Evolutionary conservation across 2,888 invertebrate genomes (phyloP), one percentile per base, ranked within the genome.

Genomic region (Pseudococcus longispinus): DNA sequence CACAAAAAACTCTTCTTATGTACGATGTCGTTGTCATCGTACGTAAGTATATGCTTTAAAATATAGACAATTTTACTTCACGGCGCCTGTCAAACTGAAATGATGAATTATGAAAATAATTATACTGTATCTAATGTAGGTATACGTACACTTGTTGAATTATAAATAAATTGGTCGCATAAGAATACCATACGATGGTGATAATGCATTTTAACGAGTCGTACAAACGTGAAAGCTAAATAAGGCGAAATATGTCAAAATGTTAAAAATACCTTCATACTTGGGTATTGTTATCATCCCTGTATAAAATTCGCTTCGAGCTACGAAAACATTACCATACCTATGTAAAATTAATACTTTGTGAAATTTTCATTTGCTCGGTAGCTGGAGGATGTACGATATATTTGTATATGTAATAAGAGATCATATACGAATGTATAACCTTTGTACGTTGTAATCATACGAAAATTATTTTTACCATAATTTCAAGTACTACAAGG

Each of bases 101-200:
- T 70, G 70, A 70, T 70, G 70, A 70, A 70, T 70, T 70, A 70
- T 70, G 70, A 29, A 70, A 70, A 70, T 70, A 70, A 70, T 70
- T 70, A 70, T 70, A 70, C n/a, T 65, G 26, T 65, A 65, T 13
- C 65, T 65, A 26, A 26, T 65, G 65, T 26, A 55, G n/a, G n/a
- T 55, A 18, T n/a, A 55, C 55, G 2, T 55, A 65, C 26, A 70
- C 70, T 29, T 70, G 29, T 70, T 70, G 70, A 29, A 70, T 70
- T 70, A 29, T 70, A 70, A 70, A 70, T 23, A 60, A 60, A 60
- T 23, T 60, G 60, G 60, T 60, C 60, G 60, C n/a, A 55, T 55
- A n/a, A n/a, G 55, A 55, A 55, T 55, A 55, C 18, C 55, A 9
- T n/a, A n/a, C n/a, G 3, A 65, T 15, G 65, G 26, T 65, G 26